Evolutionary conservation across 2,888 invertebrate genomes (phyloP).

Genomic region (Neoscelio sp.): DNA sequence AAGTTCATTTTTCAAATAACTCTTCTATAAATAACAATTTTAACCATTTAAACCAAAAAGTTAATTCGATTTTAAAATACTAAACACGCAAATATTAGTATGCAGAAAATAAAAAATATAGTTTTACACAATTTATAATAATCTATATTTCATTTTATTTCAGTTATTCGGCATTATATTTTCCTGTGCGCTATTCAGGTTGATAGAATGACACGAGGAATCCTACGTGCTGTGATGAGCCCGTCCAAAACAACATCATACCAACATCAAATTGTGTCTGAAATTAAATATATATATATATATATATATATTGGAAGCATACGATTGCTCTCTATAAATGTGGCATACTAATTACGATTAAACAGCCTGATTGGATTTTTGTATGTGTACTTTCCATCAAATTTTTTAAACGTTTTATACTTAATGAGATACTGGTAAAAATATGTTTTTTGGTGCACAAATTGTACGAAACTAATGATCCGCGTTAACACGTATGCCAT

Average conservation of each 20-base stretch:
- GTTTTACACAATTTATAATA: neutral
- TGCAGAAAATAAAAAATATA: too few species aligned
- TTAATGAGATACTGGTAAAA: neutral
- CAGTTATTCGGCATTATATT: conserved; percentile 94
- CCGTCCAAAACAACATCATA: neutral
- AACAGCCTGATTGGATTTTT: neutral
- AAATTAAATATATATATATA: neutral
- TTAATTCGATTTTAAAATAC: too few species aligned
- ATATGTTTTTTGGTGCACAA: conserved; percentile 1
- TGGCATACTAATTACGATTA: conserved; percentile 3
- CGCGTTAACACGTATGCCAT: neutral
- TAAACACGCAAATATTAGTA: too few species aligned
- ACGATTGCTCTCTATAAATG: conserved; percentile 20
- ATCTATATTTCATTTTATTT: conserved; percentile 75
- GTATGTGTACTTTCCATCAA: neutral
- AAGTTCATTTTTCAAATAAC: too few species aligned
- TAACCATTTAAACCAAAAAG: too few species aligned
- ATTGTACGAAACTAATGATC: neutral
- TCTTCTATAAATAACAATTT: too few species aligned
- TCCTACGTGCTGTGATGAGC: conserved; percentile 29
- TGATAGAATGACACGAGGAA: conserved; percentile 86
- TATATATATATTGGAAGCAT: neutral
- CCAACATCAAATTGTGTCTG: neutral
- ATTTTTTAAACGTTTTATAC: neutral
- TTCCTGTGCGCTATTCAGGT: conserved; percentile 92